Evolutionary conservation across 2,888 invertebrate genomes (phyloP), one percentile per base, ranked within the genome.

Genomic region (Gastrophysa polygoni): DNA sequence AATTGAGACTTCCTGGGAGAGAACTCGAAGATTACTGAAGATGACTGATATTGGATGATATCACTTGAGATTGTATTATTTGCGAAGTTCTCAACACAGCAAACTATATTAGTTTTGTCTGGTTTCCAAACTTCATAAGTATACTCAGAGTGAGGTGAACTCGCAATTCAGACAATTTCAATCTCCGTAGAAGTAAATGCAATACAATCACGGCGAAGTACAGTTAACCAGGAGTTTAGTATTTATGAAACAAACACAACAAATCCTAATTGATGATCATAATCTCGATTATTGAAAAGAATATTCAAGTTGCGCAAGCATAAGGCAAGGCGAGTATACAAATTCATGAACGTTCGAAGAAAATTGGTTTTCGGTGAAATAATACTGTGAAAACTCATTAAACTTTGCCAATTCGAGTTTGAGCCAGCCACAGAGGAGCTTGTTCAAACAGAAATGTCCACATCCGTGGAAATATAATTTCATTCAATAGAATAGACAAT

Each of bases 381-480:
- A 57, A 50, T 57, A 61, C 46, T 56, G 56, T 29, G 46, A 46
- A 57, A 61, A 61, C 61, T 61, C 61, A 61, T 61, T 61, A 57
- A 61, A 61, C 61, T 61, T 61, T 61, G 17, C 48, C 51, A 51
- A 61, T 57, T 61, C 34, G 7, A 48, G 57, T 29, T 46, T 32
- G 21, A 32, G 38, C 55, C 32, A 29, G 56, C 47, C 46, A 34
- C 34, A 57, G 20, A 32, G 32, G 20, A 50, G 24, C 44, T 38
- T 32, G 46, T 10, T 50, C 11, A 34, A 20, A 52, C 14, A 38
- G 38, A 52, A 52, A 38, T 18, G 34, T 18, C 34, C 17, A 38
- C 34, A n/a, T 51, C 14, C 38, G 3, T 38, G 38, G 10, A 32
- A 32, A 32, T 32, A 32, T 32, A n/a, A n/a, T n/a, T n/a, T n/a